These are phyloP conservation scores for Taxidea taxus DNA, from an alignment of 2,113 vertebrate genomes.

Conservation along the genomic window DNA sequence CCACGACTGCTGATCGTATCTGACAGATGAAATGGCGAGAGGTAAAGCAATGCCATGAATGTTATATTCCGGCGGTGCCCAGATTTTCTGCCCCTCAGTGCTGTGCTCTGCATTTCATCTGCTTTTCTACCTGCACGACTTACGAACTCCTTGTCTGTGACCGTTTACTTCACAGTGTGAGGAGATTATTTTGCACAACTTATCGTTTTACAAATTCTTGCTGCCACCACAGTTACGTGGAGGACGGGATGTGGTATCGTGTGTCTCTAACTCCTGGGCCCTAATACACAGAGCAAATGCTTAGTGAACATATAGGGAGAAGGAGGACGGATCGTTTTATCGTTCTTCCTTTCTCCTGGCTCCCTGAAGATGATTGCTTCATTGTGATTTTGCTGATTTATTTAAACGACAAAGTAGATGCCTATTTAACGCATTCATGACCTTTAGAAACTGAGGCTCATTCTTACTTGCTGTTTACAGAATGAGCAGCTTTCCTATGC, in stretches of 20 bases:
- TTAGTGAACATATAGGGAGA: not conserved
- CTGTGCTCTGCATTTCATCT: not conserved
- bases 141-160: not conserved
- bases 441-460: not conserved
- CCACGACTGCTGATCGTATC: not conserved
- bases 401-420: not conserved
- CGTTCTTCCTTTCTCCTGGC: not conserved
- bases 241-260: not conserved
- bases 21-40: not conserved
- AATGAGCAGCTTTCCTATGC: not conserved
- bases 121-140: not conserved
- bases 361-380: not conserved
- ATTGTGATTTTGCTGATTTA: not conserved
- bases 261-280: not conserved
- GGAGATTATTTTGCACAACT: not conserved
- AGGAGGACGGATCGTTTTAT: not conserved
- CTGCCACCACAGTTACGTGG: not conserved
- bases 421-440: rapidly evolving
- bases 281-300: not conserved
- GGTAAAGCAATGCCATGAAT: not conserved
- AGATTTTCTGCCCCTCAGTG: not conserved
- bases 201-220: not conserved
- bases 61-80: not conserved
- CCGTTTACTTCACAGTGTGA: not conserved
- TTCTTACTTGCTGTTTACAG: not conserved